Evolutionary conservation across 1,140 invertebrate genomes (phyloP), one percentile per base, ranked within the genome.

Genomic region (Linepithema humile): DNA sequence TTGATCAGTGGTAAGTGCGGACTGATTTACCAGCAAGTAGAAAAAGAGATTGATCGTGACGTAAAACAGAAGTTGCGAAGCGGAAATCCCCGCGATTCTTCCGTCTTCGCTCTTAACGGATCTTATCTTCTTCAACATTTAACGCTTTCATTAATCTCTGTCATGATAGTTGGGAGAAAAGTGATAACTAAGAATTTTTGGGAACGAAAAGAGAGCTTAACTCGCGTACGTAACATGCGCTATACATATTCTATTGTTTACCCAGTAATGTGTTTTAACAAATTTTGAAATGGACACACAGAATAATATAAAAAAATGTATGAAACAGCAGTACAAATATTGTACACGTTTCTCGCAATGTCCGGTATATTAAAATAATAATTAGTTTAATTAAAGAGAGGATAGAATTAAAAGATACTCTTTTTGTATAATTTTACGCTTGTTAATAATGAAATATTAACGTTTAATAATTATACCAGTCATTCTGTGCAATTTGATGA

Each of bases 61-160:
- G 38, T 83, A 53, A 62, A 85, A 82, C 60, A 85, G 69, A 85
- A 60, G 69, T 64, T 84, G 57, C 20, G 6, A 26, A 73, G 32
- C 48, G 77, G 43, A 77, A 32, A 82, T 64, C n/a, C n/a, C 70
- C 53, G 40, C 40, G 83, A 50, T 50, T 55, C 69, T 70, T 50
- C 53, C 50, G 35, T 40, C 38, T 55, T 62, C 57, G n/a, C n/a
- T n/a, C 65, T 86, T 60, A 75, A 57, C 60, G 26, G 40, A n/a
- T 72, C 57, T 83, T 59, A 74, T 87, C 86, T 60, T 43, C 57
- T 17, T 35, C 38, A 5, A n/a, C 77, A 40, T 70, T 80, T 80
- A 35, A 38, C 40, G 43, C 38, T 57, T 77, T 73, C 85, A 83
- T 87, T 87, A 86, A 87, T 87, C 86, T 75, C 17, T 55, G 86